Base-by-base conservation (phyloP, 2,797 vertebrate species). In the Dallia pectoralis region DNA sequence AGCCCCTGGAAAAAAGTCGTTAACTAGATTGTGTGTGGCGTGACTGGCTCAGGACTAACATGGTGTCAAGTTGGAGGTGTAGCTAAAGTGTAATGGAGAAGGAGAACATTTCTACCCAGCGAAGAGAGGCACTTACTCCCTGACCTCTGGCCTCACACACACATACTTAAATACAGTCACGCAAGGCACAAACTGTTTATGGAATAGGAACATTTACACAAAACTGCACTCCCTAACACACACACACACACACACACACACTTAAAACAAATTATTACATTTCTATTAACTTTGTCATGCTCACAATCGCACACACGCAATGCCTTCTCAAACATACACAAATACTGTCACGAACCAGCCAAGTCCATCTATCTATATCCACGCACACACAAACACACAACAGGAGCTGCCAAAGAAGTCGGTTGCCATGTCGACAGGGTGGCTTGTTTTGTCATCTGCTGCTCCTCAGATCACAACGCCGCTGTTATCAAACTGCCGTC, bases 351-450 rank as follows among this genome's bases (percentile, higher is more conserved):
- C 51, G 33, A 47, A 9, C 49, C 27, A 64, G 63, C 29, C 15
- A n/a, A 33, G 6, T 32, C 7, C 40, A 9, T 44, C 0, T 44
- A 9, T 44, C 40, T 6, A 14, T 44, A 11, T n/a, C 51, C 30
- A 72, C 72, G 74, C 73, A 16, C 59, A 68, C 62, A 61, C 33
- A 78, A 59, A 76, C 47, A 74, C 29, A 53, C 67, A 29, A 66
- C 2, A 5, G 56, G 44, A 72, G 71, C 66, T 72, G 73, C 75
- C 53, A 79, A 76, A 82, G 74, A 70, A 78, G 78, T 70, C 59
- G 71, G 86, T 90, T 90, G 77, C 87, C 84, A 90, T 87, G 87
- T 80, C 74, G 74, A 87, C 87, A 77, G 73, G 63, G 32, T 68
- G 71, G 81, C 81, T 82, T 79, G 72, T 83, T 80, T 87, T 87